Conservation (phyloP, 2,113 vertebrate genomes). For the Numida meleagris region DNA sequence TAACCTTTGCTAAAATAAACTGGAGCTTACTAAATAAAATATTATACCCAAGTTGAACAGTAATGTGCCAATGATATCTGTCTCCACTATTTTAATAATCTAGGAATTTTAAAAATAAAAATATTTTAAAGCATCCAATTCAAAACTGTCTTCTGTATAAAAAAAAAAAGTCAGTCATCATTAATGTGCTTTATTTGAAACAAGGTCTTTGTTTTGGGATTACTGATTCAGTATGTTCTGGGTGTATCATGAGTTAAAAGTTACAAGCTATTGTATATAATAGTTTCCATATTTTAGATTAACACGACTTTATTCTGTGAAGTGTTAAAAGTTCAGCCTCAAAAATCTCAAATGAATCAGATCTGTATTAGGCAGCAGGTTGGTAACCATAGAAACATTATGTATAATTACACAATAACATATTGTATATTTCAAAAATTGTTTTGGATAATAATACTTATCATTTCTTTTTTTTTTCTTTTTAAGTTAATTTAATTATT, state of each 20-base stretch:
- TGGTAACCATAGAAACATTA: neutral
- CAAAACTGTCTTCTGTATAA: neutral
- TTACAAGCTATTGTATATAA: neutral
- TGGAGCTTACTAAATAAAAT: neutral
- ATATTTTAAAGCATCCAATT: neutral
- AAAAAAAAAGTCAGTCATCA: neutral
- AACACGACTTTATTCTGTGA: neutral
- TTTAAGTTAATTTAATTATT: neutral
- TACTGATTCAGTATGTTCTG: neutral
- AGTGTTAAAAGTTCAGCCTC: neutral
- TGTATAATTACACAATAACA: neutral
- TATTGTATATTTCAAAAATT: neutral
- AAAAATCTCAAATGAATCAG: neutral
- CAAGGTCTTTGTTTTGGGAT: neutral
- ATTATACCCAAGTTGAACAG: neutral
- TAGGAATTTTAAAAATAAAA: neutral
- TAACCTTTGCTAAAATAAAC: neutral
- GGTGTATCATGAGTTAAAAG: neutral
- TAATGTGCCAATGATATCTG: neutral
- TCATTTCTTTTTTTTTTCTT: neutral
- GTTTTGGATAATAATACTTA: neutral
- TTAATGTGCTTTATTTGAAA: neutral
- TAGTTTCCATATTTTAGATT: neutral
- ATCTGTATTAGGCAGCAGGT: neutral
- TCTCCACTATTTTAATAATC: neutral